phyloP scores from a whole-genome alignment of 2,113 vertebrate species.

The Lasiurus cinereus region DNA sequence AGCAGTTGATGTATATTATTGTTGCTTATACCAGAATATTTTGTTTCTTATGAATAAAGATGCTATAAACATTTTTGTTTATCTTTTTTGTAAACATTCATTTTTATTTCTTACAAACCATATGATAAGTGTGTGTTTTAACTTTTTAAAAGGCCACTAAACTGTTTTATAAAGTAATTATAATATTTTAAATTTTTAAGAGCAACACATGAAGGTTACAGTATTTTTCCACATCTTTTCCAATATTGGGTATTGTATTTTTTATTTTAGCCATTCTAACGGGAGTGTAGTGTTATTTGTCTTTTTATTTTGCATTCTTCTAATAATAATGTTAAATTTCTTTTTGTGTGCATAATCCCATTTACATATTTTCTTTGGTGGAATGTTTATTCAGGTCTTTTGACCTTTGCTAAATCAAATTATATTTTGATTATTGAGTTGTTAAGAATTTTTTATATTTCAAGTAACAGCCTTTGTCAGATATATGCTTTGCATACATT shows the following conservation, averaged over 20 bases:
- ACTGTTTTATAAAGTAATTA: background rate
- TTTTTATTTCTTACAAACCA: background rate
- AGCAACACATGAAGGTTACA: background rate
- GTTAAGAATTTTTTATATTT: background rate
- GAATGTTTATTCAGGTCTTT: background rate
- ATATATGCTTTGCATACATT: background rate
- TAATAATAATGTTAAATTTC: background rate
- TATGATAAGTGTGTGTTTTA: background rate
- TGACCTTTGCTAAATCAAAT: background rate
- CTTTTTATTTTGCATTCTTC: background rate
- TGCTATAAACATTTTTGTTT: background rate
- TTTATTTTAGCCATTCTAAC: background rate
- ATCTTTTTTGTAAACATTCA: background rate
- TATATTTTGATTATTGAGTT: background rate
- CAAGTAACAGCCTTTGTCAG: background rate
- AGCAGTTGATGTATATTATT: background rate
- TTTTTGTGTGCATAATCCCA: background rate
- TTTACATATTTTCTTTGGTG: background rate
- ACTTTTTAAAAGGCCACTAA: background rate
- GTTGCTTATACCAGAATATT: background rate
- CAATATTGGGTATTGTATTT: background rate
- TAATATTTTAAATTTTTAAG: background rate
- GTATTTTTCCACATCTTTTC: background rate
- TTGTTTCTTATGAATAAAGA: constrained; percentile 6
- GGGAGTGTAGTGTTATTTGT: background rate